phyloP scores from a whole-genome alignment of 1,140 invertebrate species.

The Apis mellifera region Amel_HAv3.1 CM009942.2:7092501-7093000 shows the following conservation, averaged over 20 bases:
- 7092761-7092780: too few relatives aligned
- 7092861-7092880: conserved; percentile 40
- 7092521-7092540: not conserved
- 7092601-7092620: conserved; percentile 66
- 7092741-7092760: not conserved
- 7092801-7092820: not conserved
- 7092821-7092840: not conserved
- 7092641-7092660: conserved; percentile 45
- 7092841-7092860: conserved; percentile 5
- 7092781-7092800: not conserved
- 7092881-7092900: not conserved
- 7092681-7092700: conserved; percentile 21
- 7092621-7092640: conserved; percentile 68
- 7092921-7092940: conserved; percentile 55
- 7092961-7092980: conserved; percentile 44
- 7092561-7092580: conserved; percentile 24
- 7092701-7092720: conserved; percentile 1
- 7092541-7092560: not conserved
- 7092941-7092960: conserved; percentile 56
- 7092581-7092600: conserved; percentile 32
- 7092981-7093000: conserved; percentile 53
- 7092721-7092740: conserved; percentile 31
- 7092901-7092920: not conserved
- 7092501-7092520: not conserved
- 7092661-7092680: conserved; percentile 34